A percentile compares a stretch with the other conserved stretches of the same genome.
These are phyloP conservation scores for Salminus brasiliensis DNA, from an alignment of 2,113 vertebrate genomes.

Conservation along the genomic window DNA sequence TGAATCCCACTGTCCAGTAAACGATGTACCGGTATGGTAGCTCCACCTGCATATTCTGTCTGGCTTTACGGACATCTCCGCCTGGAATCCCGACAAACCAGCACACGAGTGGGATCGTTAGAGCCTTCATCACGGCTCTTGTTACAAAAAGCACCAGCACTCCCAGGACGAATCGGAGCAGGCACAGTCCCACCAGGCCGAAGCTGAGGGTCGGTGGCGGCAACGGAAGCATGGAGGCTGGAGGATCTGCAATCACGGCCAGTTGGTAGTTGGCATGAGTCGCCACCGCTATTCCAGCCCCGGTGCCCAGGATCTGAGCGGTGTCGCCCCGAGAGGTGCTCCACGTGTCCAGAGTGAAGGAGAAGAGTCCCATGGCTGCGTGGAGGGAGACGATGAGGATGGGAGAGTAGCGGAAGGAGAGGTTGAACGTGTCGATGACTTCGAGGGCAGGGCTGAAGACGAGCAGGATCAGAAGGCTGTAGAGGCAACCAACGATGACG, in stretches of 20 bases:
- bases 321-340: constrained; percentile 96
- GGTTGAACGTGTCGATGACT: constrained; percentile 87
- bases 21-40: constrained; percentile 95
- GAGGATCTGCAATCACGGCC: constrained; percentile 81
- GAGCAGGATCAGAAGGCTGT: constrained; percentile 85
- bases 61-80: constrained; percentile 80
- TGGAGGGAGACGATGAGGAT: constrained; percentile 87
- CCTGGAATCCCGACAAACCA: constrained; percentile 73
- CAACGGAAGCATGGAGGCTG: constrained; percentile 77
- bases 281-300: constrained; percentile 89
- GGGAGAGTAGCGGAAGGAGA: constrained; percentile 84
- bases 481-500: constrained; percentile 88
- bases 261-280: constrained; percentile 81
- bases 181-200: constrained; percentile 72
- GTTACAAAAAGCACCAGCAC: constrained; percentile 81
- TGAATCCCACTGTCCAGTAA: constrained; percentile 88
- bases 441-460: constrained; percentile 88
- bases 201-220: constrained; percentile 68
- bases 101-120: constrained; percentile 88
- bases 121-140: constrained; percentile 85
- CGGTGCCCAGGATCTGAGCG: constrained; percentile 90
- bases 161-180: constrained; percentile 80
- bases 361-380: constrained; percentile 88
- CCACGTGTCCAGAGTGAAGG: constrained; percentile 96
- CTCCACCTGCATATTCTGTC: constrained; percentile 94